phyloP scores from a whole-genome alignment of 2,888 invertebrate species.

The Argyresthia goedartella region DNA sequence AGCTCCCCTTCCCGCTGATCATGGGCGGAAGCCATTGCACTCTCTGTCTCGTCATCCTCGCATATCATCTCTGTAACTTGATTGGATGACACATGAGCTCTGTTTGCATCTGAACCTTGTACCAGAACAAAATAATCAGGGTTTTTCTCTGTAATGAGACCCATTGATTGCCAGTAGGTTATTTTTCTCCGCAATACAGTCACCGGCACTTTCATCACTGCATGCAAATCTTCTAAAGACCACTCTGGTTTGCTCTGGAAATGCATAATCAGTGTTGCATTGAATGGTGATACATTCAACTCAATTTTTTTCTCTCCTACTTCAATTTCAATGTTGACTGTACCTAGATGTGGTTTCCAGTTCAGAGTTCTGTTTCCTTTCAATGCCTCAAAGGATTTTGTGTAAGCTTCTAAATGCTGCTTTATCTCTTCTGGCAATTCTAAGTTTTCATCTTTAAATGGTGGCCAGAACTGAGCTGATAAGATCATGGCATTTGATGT shows the following conservation, averaged over 20 bases:
- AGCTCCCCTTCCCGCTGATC: conserved; percentile 95
- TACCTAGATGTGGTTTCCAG: conserved; percentile 95
- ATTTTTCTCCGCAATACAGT: conserved; percentile 89
- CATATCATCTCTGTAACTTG: conserved; percentile 76
- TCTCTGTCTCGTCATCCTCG: conserved; percentile 93
- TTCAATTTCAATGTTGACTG: conserved; percentile 92
- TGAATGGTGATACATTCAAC: conserved; percentile 90
- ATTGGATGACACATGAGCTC: conserved; percentile 65
- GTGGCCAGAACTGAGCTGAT: conserved; percentile 99
- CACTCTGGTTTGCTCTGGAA: conserved; percentile 90
- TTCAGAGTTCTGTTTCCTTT: conserved; percentile 92
- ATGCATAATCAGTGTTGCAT: conserved; percentile 94
- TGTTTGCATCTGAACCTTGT: conserved; percentile 71
- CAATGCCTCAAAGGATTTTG: conserved; percentile 89
- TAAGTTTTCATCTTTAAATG: conserved; percentile 93
- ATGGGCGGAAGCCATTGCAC: conserved; percentile 94
- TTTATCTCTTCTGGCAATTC: conserved; percentile 86
- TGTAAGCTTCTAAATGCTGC: conserved; percentile 86
- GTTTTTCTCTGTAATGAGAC: conserved; percentile 82
- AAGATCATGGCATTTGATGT: conserved; percentile 83
- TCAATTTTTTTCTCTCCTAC: conserved; percentile 83
- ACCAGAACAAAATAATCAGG: conserved; percentile 81
- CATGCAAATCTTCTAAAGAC: conserved; percentile 88
- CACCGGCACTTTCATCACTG: conserved; percentile 88
- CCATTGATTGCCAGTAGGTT: conserved; percentile 95